Evolutionary conservation across 2,113 vertebrate species (phyloP).

Genomic region (Gobio gobio): DNA sequence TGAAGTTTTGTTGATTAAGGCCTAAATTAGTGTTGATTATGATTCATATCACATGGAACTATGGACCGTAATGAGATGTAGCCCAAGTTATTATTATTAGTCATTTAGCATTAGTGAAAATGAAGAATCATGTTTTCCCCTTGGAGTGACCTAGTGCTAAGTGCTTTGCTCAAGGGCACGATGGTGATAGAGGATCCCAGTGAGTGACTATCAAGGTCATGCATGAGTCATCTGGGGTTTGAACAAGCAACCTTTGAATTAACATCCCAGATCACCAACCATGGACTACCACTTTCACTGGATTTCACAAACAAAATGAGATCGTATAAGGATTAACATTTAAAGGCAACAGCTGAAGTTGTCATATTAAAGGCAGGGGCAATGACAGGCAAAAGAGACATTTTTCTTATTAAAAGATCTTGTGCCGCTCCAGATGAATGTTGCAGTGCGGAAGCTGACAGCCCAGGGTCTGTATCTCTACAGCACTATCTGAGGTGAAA

Average conservation of each 20-base stretch:
- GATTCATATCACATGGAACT: not conserved
- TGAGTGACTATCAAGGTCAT: not conserved
- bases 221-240: not conserved
- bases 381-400: constrained; percentile 47
- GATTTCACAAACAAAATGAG: not conserved
- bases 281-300: not conserved
- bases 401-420: constrained; percentile 73
- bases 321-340: constrained; percentile 33
- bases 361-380: constrained; percentile 39
- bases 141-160: not conserved
- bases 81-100: not conserved
- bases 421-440: constrained; percentile 75
- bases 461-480: constrained; percentile 72
- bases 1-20: not conserved
- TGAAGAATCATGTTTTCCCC: not conserved
- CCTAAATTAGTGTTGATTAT: not conserved
- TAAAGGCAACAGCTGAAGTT: constrained; percentile 40
- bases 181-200: not conserved
- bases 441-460: constrained; percentile 73
- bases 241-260: constrained; percentile 1
- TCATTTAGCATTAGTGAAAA: not conserved
- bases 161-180: not conserved
- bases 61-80: not conserved
- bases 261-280: not conserved
- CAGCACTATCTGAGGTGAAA: constrained; percentile 77